Percentiles rank a stretch among this genome's conserved stretches.
Conservation (phyloP, 1,140 invertebrate genomes). For the Drosophila lini region DNA sequence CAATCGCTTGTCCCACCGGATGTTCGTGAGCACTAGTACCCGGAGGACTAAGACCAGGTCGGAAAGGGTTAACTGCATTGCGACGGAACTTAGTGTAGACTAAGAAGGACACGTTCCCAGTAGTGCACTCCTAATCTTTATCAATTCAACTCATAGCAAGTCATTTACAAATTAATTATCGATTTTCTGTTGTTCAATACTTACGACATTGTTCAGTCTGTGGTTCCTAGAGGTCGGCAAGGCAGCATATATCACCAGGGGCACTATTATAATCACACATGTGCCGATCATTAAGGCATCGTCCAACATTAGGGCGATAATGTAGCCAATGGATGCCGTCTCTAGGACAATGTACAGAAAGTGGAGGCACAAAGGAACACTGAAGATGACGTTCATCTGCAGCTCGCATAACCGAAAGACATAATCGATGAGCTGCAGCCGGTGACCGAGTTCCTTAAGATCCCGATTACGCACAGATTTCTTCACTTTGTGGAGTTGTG, state of each 20-base stretch:
- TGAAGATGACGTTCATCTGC: constrained; percentile 1
- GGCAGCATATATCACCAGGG: background rate
- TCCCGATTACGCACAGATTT: background rate
- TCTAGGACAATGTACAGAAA: constrained; percentile 2
- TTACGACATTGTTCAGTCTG: background rate
- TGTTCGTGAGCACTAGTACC: background rate
- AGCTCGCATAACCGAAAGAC: background rate
- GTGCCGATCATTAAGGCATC: background rate
- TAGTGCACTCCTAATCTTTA: background rate
- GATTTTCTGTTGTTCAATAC: background rate
- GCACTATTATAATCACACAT: no score
- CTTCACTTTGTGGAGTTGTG: background rate
- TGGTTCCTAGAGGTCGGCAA: background rate
- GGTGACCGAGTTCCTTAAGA: background rate
- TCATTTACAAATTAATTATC: constrained; percentile 6
- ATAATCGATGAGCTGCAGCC: background rate
- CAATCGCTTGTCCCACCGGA: background rate
- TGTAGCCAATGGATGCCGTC: background rate
- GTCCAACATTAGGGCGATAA: no score
- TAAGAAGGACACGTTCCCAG: no score
- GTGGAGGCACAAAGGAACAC: constrained; percentile 2
- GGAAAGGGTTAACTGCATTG: background rate
- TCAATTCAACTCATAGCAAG: background rate
- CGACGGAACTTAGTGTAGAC: background rate
- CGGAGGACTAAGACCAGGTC: background rate